Conservation (phyloP, 2,113 vertebrate genomes). For the Cephalopholis sonnerati region DNA sequence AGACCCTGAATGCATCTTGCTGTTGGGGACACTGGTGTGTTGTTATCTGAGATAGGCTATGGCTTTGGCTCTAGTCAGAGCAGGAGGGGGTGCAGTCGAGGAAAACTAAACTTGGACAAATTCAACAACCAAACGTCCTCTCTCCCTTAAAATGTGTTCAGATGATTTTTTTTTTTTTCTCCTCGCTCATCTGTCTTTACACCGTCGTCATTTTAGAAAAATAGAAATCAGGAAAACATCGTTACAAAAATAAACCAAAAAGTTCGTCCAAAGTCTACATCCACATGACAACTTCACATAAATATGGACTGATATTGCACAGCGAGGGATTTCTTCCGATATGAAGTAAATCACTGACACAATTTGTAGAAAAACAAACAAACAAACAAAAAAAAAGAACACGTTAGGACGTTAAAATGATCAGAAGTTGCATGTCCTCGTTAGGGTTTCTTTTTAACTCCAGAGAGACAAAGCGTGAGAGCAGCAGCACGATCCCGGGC, state of each 20-base stretch:
- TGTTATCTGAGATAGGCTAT: conserved; percentile 70
- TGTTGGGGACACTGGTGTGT: conserved; percentile 34
- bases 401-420: conserved; percentile 48
- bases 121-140: conserved; percentile 21
- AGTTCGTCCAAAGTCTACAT: conserved; percentile 68
- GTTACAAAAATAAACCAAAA: conserved; percentile 84
- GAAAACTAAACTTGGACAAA: conserved; percentile 39
- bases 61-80: conserved; percentile 70
- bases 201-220: conserved; percentile 78
- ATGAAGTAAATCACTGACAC: conserved; percentile 69
- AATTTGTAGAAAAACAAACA: conserved; percentile 39
- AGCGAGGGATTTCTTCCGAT: conserved; percentile 72
- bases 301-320: conserved; percentile 79
- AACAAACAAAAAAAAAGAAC: conserved; percentile 28
- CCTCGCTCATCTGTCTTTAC: conserved; percentile 25
- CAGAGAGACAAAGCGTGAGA: conserved; percentile 41
- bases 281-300: conserved; percentile 73
- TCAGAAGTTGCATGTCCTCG: conserved; percentile 43
- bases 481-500: conserved; percentile 47
- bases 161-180: conserved; percentile 8
- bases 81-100: conserved; percentile 49
- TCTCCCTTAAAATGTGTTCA: conserved; percentile 14
- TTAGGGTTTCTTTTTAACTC: not conserved
- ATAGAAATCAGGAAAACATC: conserved; percentile 82
- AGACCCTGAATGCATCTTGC: conserved; percentile 64